These are phyloP conservation scores for Montipora foliosa DNA, from an alignment of 64 coral and sea anemone species.

Conservation along the genomic window DNA sequence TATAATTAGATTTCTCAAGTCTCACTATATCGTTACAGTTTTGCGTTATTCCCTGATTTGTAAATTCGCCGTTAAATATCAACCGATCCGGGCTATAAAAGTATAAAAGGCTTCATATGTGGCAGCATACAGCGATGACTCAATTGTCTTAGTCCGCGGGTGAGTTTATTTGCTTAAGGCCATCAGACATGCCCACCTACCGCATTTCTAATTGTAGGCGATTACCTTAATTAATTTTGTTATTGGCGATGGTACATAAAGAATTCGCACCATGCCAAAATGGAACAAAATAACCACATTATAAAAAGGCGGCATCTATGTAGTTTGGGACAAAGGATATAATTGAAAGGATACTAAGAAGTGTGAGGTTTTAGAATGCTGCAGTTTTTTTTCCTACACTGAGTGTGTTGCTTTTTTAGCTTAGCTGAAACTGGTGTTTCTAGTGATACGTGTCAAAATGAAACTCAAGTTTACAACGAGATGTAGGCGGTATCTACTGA, in stretches of 20 bases:
- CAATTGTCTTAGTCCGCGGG: conserved; percentile 20
- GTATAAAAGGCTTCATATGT: background rate
- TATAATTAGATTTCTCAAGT: background rate
- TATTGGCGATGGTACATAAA: conserved; percentile 61
- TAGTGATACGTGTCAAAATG: conserved; percentile 2
- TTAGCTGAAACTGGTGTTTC: background rate
- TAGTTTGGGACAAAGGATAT: conserved; percentile 39
- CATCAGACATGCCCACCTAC: conserved; percentile 71
- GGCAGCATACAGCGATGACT: background rate
- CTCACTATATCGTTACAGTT: background rate
- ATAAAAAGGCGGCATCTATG: conserved; percentile 34
- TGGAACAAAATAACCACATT: conserved; percentile 40
- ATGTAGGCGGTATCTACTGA: background rate
- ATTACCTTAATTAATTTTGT: conserved; percentile 85
- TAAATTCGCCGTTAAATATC: background rate
- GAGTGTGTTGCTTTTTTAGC: background rate
- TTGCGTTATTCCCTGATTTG: background rate
- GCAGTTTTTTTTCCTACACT: conserved; percentile 33
- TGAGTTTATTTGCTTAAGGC: conserved; percentile 33
- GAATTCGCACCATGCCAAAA: conserved; percentile 46
- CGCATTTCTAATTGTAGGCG: conserved; percentile 70
- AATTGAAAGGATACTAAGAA: conserved; percentile 18
- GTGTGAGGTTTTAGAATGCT: conserved; percentile 56
- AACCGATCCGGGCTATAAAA: too few species aligned
- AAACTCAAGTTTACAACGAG: background rate